Evolutionary conservation across 2,888 invertebrate species (phyloP), one percentile per base, ranked within the genome.

Genomic region (Dioctria rufipes): DNA sequence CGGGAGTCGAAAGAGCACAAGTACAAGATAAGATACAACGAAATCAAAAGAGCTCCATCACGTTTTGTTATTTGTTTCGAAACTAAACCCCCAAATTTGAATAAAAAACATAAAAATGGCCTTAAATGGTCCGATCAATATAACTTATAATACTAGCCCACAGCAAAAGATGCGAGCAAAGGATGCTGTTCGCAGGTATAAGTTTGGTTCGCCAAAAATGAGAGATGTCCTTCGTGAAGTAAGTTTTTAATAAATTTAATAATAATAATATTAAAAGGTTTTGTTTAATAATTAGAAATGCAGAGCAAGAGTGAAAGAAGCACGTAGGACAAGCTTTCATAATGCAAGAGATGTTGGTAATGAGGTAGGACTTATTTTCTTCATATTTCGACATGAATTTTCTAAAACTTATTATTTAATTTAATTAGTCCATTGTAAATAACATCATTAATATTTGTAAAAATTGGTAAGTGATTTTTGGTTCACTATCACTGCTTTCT

Each of bases 171-270:
- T 86, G 0, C 85, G 84, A 37, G 86, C 87, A 0, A 85, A 86
- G 73, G 84, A 85, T 82, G 85, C 86, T 2, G 88, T 88, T n/a
- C 86, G 84, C 42, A 79, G 84, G 37, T 84, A 84, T 43, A 86
- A 87, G 6, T 83, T 85, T 83, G 88, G 88, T 54, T 84, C 85
- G 13, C 86, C 87, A 0, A 87, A 86, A 58, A 66, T 88, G 46
- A 83, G 87, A 0, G 88, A 88, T 43, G n/a, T 87, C 46, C 80
- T 88, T 6, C 85, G 88, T 5, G 86, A 88, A 84, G 88, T 87
- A 82, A 80, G 78, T 37, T 9, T 6, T 42, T 4, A 73, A 67
- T 60, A 39, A 61, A 13, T 37, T 66, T 4, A 42, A 9, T 40
- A 79, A 60, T 40, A n/a, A 13, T 67, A 42, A 25, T 11, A 9